A percentile compares a stretch with the other conserved stretches of the same genome.
phyloP scores from a whole-genome alignment of 2,113 vertebrate species.

The Callocephalon fimbriatum region DNA sequence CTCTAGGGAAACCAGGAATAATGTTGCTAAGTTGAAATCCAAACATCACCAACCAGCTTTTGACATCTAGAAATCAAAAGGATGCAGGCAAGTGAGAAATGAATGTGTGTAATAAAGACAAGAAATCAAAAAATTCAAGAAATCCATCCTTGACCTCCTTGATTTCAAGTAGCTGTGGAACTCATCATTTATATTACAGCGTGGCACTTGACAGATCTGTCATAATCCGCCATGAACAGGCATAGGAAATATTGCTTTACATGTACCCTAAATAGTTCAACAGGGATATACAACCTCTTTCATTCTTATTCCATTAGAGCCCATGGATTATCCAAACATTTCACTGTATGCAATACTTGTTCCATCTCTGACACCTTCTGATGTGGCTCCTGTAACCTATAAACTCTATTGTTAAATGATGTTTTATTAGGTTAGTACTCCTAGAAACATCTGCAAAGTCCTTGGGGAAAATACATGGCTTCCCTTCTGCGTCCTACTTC shows the following conservation, averaged over 20 bases:
- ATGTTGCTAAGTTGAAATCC: constrained; percentile 99
- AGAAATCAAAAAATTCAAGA: not conserved
- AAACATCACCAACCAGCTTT: constrained; percentile 99
- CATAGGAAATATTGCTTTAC: not conserved
- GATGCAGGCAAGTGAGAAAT: constrained; percentile 36
- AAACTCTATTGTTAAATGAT: not conserved
- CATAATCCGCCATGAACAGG: not conserved
- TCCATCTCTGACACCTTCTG: not conserved
- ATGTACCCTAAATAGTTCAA: not conserved
- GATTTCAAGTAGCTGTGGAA: not conserved
- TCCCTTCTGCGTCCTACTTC: not conserved
- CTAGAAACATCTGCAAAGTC: not conserved
- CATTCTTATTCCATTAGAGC: not conserved
- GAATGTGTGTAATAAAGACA: not conserved
- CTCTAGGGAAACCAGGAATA: constrained; percentile 96
- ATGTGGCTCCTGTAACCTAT: not conserved
- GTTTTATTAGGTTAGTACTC: not conserved
- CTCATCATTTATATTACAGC: not conserved
- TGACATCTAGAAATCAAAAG: constrained; percentile 87
- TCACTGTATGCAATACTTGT: not conserved
- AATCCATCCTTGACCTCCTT: not conserved
- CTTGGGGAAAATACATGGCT: not conserved
- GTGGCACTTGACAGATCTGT: not conserved
- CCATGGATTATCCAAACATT: not conserved
- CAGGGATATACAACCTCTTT: not conserved